These are phyloP conservation scores for Eupithecia pulchellata DNA, from an alignment of 2,888 invertebrate species.

Conservation along the genomic window DNA sequence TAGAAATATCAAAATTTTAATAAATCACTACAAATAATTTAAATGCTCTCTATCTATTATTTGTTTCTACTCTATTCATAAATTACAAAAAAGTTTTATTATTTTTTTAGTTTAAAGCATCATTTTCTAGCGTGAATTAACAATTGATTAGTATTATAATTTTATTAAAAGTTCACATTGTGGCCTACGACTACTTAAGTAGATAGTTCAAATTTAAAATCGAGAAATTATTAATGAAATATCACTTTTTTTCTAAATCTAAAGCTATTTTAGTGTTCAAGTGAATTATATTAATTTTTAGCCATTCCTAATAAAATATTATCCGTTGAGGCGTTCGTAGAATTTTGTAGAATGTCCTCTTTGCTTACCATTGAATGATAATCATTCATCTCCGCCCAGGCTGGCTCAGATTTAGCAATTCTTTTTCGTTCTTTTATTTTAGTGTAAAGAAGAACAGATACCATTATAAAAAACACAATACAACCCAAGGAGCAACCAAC, in stretches of 20 bases:
- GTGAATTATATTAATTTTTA: slow-evolving; percentile 69
- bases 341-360: slow-evolving; percentile 77
- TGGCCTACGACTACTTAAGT: slow-evolving; percentile 24
- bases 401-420: slow-evolving; percentile 78
- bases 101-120: slow-evolving; percentile 38
- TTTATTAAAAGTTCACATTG: slow-evolving; percentile 19
- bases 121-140: slow-evolving; percentile 37
- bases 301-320: slow-evolving; percentile 80
- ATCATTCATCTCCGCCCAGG: slow-evolving; percentile 81
- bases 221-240: slow-evolving; percentile 34
- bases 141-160: slow-evolving; percentile 16
- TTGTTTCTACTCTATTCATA: slow-evolving; percentile 29
- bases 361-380: slow-evolving; percentile 80
- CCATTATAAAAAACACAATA: slow-evolving; percentile 80
- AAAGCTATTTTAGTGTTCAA: slow-evolving; percentile 61
- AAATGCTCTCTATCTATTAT: slow-evolving; percentile 53
- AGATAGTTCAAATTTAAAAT: slow-evolving; percentile 23
- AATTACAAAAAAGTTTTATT: slow-evolving; percentile 17
- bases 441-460: slow-evolving; percentile 75
- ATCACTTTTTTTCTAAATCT: slow-evolving; percentile 40
- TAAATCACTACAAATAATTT: slow-evolving; percentile 51
- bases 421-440: slow-evolving; percentile 80
- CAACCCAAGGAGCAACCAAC: slow-evolving; percentile 79
- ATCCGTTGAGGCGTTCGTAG: slow-evolving; percentile 79
- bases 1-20: slow-evolving; percentile 38